These are phyloP conservation scores for Romanogobio albipinnatus DNA, from an alignment of 2,113 vertebrate genomes.

Conservation along the genomic window DNA sequence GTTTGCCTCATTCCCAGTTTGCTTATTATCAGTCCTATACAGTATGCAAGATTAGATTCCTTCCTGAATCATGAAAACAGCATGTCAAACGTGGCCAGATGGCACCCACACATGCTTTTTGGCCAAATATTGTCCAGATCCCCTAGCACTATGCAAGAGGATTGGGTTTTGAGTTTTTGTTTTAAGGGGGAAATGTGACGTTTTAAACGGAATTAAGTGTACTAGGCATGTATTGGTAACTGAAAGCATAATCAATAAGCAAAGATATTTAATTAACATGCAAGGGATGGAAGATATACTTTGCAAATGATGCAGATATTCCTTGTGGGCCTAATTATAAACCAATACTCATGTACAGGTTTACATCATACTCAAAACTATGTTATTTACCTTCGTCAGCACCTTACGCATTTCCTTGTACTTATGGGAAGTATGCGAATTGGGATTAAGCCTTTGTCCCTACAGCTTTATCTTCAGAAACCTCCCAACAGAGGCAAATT, in stretches of 20 bases:
- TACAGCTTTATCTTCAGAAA: slow-evolving; percentile 8
- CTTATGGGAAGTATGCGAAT: background rate
- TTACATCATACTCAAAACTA: slow-evolving; percentile 7
- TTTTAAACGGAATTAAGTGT: background rate
- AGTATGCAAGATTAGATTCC: background rate
- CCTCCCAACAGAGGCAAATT: slow-evolving; percentile 10
- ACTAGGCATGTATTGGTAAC: background rate
- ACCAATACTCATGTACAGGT: slow-evolving; percentile 11
- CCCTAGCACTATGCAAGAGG: background rate
- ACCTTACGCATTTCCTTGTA: slow-evolving; percentile 3
- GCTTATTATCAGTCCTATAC: background rate
- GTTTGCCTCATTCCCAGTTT: background rate
- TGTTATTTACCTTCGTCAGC: slow-evolving; percentile 22
- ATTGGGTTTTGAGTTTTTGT: background rate
- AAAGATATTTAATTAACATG: background rate
- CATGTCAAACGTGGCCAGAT: background rate
- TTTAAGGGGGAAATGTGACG: background rate
- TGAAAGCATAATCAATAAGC: slow-evolving; percentile 9
- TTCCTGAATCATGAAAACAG: background rate
- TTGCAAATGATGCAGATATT: background rate
- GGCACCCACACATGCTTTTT: background rate
- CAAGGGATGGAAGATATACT: background rate
- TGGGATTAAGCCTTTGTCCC: slow-evolving; percentile 11
- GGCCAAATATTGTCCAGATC: background rate
- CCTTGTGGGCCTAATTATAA: slow-evolving; percentile 19